phyloP scores from a whole-genome alignment of 1,140 invertebrate genomes.

The Lepidurus packardi region DNA sequence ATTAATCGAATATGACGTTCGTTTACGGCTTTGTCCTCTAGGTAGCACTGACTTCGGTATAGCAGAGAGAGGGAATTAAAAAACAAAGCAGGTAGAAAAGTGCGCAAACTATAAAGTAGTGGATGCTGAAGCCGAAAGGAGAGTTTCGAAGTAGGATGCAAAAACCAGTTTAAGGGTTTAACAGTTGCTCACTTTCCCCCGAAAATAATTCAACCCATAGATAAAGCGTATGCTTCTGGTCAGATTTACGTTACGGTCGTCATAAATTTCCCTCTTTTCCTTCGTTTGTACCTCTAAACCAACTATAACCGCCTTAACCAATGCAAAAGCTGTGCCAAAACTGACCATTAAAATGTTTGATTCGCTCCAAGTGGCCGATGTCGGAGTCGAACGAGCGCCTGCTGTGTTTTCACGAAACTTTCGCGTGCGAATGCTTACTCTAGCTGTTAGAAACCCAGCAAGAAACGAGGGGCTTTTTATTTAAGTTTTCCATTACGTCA shows the following conservation, averaged over 20 bases:
- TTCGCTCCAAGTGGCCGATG: background rate
- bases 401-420: background rate
- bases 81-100: background rate
- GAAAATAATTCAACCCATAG: no score
- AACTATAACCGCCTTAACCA: background rate
- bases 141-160: no score
- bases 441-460: background rate
- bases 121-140: no score
- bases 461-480: background rate
- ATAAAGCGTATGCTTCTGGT: no score
- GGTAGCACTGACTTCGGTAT: background rate
- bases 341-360: background rate
- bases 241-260: background rate
- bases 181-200: no score
- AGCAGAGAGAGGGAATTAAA: background rate
- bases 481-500: background rate
- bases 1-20: background rate
- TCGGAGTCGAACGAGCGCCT: background rate
- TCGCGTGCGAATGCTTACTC: background rate
- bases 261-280: background rate
- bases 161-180: no score
- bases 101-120: no score
- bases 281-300: background rate
- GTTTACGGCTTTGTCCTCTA: background rate
- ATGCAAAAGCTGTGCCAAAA: conserved; percentile 9